Evolutionary conservation across 92 coral and sea anemone species (phyloP), one percentile per base, ranked within the genome.

Genomic region (Phymanthus crucifer): DNA sequence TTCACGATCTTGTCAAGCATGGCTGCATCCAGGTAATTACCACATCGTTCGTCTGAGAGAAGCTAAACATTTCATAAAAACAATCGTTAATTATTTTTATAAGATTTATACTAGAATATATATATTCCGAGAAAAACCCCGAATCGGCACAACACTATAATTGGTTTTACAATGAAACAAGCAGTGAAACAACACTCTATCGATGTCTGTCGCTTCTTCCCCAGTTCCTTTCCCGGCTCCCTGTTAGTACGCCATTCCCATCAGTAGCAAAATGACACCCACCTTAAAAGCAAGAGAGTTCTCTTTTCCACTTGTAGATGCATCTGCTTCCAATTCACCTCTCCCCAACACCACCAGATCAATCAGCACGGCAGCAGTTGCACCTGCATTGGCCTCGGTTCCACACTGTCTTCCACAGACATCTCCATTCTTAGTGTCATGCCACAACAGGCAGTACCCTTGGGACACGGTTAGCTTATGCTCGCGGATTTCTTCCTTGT

Each of bases 361-460:
- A 14, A 91, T 46, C 57, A 91, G 32, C 12, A 83, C 92, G 0
- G 93, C 86, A 11, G 93, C 92, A 0, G 87, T 78, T 0, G 96
- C 93, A 6, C 85, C 83, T 26, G 70, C 89, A 17, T 80, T 84
- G 11, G 78, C 45, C 32, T 78, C 87, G 17, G 45, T 78, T 6
- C 84, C 78, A 1, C 80, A 66, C 19, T 86, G 86, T 34, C 96
- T 78, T 13, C 96, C 96, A 1, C 68, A 68, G 19, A 89, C 96
- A 67, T 89, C 89, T 16, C 96, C 96, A 33, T 82, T 92, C 40
- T 92, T 80, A 26, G 90, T 72, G 36, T 94, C 83, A 85, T 94
- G 98, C 98, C 98, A 94, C 66, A 94, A 76, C 78, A 94, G 77
- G 83, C 96, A 91, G 50, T 74, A 91, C 21, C 92, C 92, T 76